Evolutionary conservation across 1,140 invertebrate genomes (phyloP), one percentile per base, ranked within the genome.

Genomic region (Bombus pascuorum): DNA sequence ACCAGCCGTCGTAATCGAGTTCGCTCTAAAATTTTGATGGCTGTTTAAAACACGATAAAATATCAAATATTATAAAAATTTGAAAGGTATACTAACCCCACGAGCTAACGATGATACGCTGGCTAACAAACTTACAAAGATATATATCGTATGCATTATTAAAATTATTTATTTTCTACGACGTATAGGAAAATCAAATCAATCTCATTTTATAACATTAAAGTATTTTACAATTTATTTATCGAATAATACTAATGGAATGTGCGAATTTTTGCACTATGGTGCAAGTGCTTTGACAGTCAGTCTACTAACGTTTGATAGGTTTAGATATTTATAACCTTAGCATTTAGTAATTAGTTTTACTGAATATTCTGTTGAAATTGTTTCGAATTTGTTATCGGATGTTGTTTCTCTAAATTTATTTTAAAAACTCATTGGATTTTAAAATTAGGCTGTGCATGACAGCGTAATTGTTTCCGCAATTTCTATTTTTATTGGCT

Each of bases 1-100:
- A 83, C 91, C 95, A 95, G 32, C 96, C 96, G 87, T 96, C 95
- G 70, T 95, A 95, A 72, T 96, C 95, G 34, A 95, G 84, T 84
- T 96, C 95, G 68, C 87, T 93, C 95, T 95, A 77, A 37, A 90
- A 87, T 78, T 76, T 42, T 0, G n/a, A 1, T 3, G 4, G 59
- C 2, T 15, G 2, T 62, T 47, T 28, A 9, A 59, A 15, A 76
- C 8, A 18, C 9, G 37, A 3, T 2, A 39, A 9, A 39, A 44
- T 22, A 79, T 79, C 12, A 4, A 32, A 10, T 3, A n/a, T 44
- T 44, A 62, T 39, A 37, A 68, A n/a, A 47, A 47, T 34, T 22
- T 47, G 28, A 18, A 37, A 62, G 57, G 2, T 25, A 0, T 85
- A 90, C 90, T 84, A 82, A 91, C 91, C 88, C 83, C 89, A 47